A percentile compares a stretch with the other conserved stretches of the same genome.
These are phyloP conservation scores for Lepeophtheirus salmonis DNA, from an alignment of 1,140 invertebrate species.

Conservation along the genomic window DNA sequence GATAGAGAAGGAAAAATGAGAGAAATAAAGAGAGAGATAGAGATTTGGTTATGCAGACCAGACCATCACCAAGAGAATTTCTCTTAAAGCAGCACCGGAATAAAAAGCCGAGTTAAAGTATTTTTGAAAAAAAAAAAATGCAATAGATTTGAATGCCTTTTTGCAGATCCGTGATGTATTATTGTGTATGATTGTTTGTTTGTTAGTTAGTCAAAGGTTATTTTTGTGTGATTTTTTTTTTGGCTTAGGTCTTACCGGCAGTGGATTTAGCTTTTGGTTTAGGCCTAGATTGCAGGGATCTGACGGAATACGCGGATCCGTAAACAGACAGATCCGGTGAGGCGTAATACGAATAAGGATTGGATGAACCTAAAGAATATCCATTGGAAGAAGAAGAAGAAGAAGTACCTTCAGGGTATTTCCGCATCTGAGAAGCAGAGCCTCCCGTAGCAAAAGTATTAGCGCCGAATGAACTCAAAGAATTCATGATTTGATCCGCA, in stretches of 20 bases:
- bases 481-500: background rate
- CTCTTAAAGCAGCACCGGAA: background rate
- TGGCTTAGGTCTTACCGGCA: conserved; percentile 12
- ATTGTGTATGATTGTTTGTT: background rate
- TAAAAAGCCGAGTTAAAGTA: background rate
- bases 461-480: background rate
- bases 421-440: background rate
- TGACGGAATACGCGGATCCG: background rate
- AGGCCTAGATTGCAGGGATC: conserved; percentile 6
- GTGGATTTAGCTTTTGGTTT: conserved; percentile 8
- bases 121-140: background rate
- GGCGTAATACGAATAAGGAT: conserved; percentile 6
- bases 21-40: background rate
- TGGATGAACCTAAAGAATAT: conserved; percentile 8
- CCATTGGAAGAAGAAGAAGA: background rate
- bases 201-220: background rate
- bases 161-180: no score
- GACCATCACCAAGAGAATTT: background rate
- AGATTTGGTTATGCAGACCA: background rate
- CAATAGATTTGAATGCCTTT: no score
- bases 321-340: background rate
- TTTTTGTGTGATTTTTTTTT: background rate
- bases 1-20: background rate
- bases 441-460: background rate
- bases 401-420: conserved; percentile 5